Base-by-base conservation (phyloP, 2,888 invertebrate genomes). In the Xestia c-nigrum region DNA sequence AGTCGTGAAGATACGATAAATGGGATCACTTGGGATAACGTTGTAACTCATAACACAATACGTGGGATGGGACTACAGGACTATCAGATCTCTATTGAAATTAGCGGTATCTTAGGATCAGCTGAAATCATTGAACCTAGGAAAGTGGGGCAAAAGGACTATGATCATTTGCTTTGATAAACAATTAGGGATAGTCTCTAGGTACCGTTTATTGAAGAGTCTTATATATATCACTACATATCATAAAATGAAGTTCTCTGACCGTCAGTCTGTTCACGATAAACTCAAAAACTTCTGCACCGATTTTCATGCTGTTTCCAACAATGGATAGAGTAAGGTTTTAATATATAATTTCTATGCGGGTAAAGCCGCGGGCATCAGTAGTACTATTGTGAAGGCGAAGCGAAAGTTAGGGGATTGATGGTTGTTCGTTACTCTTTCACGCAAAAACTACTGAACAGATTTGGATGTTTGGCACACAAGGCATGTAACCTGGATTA, bases 1-100 rank as follows among this genome's bases (percentile, higher is more conserved):
- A 47, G 72, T 19, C 78, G 83, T 86, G 68, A 82, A 86, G 86
- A 85, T 85, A 31, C 21, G 80, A 12, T 6, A 47, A 21, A 40
- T 50, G 31, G 63, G 55, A 46, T 40, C 67, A 72, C 40, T 47
- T 14, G 40, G 21, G 72, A 66, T 72, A 72, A 74, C 77, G 67
- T 72, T 57, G 76, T 86, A 79, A 72, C 64, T 87, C 85, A 87
- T 80, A 76, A 80, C n/a, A 87, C 87, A 89, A 89, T 87, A 71
- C 82, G 38, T 78, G 88, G 85, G 85, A 66, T 79, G 82, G 82
- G 46, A 21, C 46, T 50, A 6, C 31, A 43, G 43, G 50, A n/a
- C 67, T 21, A 76, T 86, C 87, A 61, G 87, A 84, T 81, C 59
- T 74, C 16, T 67, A 85, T 81, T 85, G 72, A 80, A 84, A 86